Percentiles rank a stretch among this genome's conserved stretches.
phyloP scores from a whole-genome alignment of 2,888 invertebrate species.

The Nomada fucata region DNA sequence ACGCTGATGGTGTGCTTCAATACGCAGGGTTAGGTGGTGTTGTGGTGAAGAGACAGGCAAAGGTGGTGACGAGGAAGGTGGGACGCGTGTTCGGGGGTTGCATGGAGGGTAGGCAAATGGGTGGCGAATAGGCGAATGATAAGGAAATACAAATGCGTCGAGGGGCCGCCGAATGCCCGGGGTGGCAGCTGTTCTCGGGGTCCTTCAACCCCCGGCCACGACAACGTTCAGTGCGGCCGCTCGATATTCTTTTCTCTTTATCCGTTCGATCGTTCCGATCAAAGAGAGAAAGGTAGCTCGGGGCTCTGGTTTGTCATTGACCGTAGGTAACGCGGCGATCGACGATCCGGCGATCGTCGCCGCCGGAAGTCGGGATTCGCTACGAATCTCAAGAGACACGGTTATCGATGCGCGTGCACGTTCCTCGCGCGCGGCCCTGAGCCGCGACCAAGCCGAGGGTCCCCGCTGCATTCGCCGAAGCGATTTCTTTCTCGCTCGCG shows the following conservation, averaged over 20 bases:
- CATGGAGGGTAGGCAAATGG: slow-evolving; percentile 3
- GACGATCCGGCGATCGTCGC: slow-evolving; percentile 41
- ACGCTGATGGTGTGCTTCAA: slow-evolving; percentile 81
- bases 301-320: slow-evolving; percentile 85
- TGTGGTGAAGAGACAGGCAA: slow-evolving; percentile 14
- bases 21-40: slow-evolving; percentile 73
- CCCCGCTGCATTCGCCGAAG: slow-evolving; percentile 37
- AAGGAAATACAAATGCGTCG: slow-evolving; percentile 49
- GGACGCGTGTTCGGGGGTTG: background rate
- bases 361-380: slow-evolving; percentile 64
- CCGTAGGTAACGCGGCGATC: slow-evolving; percentile 73
- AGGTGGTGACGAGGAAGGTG: background rate
- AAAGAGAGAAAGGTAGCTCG: slow-evolving; percentile 79
- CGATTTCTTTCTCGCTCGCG: background rate
- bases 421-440: slow-evolving; percentile 59
- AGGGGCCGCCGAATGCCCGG: slow-evolving; percentile 46
- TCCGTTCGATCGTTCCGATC: slow-evolving; percentile 41
- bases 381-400: slow-evolving; percentile 44
- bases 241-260: slow-evolving; percentile 34
- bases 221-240: slow-evolving; percentile 43
- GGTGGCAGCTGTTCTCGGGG: slow-evolving; percentile 40
- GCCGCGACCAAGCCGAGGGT: slow-evolving; percentile 44
- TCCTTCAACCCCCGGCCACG: slow-evolving; percentile 41
- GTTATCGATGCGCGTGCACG: slow-evolving; percentile 49
- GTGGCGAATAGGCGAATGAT: slow-evolving; percentile 8